Evolutionary conservation across 2,113 vertebrate genomes (phyloP).

Genomic region (Podocnemis expansa): DNA sequence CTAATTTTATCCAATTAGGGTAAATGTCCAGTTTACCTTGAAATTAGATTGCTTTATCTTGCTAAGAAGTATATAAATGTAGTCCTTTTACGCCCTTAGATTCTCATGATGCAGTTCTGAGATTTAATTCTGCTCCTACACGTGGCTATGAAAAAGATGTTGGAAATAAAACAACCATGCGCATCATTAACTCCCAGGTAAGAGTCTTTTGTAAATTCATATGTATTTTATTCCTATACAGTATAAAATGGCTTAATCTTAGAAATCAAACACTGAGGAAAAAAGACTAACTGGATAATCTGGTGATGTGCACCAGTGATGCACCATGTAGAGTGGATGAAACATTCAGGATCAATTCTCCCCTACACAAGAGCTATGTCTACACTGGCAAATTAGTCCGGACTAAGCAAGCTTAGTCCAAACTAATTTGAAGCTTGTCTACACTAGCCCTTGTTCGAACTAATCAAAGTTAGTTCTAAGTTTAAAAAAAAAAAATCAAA

Average conservation of each 20-base stretch:
- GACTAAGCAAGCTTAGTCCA: too few relatives aligned
- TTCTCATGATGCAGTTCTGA: conserved; percentile 93
- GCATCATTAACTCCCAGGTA: conserved; percentile 98
- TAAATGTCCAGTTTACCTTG: not conserved
- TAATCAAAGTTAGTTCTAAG: too few relatives aligned
- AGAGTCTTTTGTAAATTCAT: conserved; percentile 34
- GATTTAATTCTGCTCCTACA: conserved; percentile 97
- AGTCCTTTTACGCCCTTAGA: conserved; percentile 79
- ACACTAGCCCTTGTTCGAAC: too few relatives aligned
- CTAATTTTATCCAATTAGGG: conserved; percentile 32
- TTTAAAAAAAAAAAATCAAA: too few relatives aligned
- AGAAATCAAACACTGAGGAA: not conserved
- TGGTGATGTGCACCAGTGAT: not conserved
- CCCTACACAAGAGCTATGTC: too few relatives aligned
- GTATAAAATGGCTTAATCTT: not conserved
- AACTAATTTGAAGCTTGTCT: too few relatives aligned
- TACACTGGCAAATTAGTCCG: too few relatives aligned
- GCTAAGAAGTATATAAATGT: conserved; percentile 30
- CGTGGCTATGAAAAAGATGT: conserved; percentile 94
- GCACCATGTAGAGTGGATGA: not conserved
- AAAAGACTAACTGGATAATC: not conserved
- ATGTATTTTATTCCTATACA: not conserved
- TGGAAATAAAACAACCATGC: conserved; percentile 95
- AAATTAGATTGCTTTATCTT: not conserved
- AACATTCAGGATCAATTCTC: not conserved